Conservation (phyloP, 1,140 invertebrate genomes). For the Philopotamus ludificatus region DNA sequence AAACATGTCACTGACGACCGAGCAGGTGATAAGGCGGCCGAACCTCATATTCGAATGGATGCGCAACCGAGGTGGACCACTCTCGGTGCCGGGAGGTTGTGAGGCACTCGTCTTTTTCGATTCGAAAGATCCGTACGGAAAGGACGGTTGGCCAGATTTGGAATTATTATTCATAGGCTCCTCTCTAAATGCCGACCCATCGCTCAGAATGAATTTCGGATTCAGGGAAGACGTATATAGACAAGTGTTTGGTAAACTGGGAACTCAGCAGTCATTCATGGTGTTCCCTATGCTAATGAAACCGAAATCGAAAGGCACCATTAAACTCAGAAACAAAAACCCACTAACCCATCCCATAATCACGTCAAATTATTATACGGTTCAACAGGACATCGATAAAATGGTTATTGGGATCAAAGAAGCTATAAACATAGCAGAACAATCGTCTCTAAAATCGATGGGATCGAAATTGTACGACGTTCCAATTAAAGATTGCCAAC, state of each 20-base stretch:
- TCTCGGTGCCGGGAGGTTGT: conserved; percentile 76
- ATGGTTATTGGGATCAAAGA: conserved; percentile 65
- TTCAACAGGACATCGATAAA: conserved; percentile 63
- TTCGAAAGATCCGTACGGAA: conserved; percentile 62
- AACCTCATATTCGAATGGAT: conserved; percentile 54
- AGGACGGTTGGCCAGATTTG: conserved; percentile 70
- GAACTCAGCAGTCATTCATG: conserved; percentile 59
- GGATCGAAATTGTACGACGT: conserved; percentile 61
- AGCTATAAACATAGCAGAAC: conserved; percentile 59
- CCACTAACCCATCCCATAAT: conserved; percentile 78
- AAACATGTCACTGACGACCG: conserved; percentile 43
- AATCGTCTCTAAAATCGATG: conserved; percentile 60
- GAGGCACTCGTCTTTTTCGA: conserved; percentile 78
- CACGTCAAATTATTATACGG: conserved; percentile 75
- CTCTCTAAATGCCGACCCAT: conserved; percentile 56
- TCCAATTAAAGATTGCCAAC: conserved; percentile 63
- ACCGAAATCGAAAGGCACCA: conserved; percentile 71
- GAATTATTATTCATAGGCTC: conserved; percentile 67
- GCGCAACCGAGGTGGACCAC: conserved; percentile 57
- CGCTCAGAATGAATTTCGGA: conserved; percentile 56
- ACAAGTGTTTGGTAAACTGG: conserved; percentile 55
- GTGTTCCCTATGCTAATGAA: conserved; percentile 68
- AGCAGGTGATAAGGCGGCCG: conserved; percentile 1
- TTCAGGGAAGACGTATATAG: conserved; percentile 59
- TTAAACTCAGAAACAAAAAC: conserved; percentile 67